Conservation (phyloP, 1,140 invertebrate genomes). For the Linepithema humile region DNA sequence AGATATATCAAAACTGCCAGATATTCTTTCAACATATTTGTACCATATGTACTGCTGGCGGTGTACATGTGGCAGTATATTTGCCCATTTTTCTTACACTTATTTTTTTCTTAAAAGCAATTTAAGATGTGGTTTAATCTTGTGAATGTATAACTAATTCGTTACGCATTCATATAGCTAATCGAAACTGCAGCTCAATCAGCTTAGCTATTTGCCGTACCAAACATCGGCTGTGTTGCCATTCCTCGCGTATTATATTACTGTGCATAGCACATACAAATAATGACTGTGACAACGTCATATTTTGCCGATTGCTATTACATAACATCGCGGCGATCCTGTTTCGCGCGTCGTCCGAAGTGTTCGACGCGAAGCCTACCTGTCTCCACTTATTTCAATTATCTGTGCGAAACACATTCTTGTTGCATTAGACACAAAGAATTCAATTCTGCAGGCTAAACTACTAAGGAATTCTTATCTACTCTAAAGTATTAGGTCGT, state of each 20-base stretch:
- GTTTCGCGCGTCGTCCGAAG: constrained; percentile 6
- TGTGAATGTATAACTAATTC: not conserved
- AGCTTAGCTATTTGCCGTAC: not conserved
- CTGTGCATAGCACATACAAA: constrained; percentile 3
- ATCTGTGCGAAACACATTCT: not conserved
- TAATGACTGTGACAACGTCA: constrained; percentile 11
- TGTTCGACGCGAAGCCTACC: not conserved
- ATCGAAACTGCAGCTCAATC: not conserved
- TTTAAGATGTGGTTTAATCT: no score
- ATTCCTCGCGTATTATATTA: constrained; percentile 15
- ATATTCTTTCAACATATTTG: not conserved
- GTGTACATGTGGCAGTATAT: not conserved
- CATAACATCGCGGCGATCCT: constrained; percentile 20
- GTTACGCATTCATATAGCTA: not conserved
- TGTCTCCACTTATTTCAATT: not conserved
- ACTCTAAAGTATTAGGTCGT: constrained; percentile 14
- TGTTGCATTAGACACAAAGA: not conserved
- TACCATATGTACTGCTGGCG: not conserved
- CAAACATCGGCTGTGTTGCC: not conserved
- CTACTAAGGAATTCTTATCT: constrained; percentile 4
- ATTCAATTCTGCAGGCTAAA: not conserved
- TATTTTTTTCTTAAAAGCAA: not conserved
- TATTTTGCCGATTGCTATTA: constrained; percentile 1
- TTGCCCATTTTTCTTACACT: not conserved
- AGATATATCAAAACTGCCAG: not conserved